These are phyloP conservation scores for Galerucella pusilla DNA, from an alignment of 2,888 invertebrate species.

Conservation along the genomic window DNA sequence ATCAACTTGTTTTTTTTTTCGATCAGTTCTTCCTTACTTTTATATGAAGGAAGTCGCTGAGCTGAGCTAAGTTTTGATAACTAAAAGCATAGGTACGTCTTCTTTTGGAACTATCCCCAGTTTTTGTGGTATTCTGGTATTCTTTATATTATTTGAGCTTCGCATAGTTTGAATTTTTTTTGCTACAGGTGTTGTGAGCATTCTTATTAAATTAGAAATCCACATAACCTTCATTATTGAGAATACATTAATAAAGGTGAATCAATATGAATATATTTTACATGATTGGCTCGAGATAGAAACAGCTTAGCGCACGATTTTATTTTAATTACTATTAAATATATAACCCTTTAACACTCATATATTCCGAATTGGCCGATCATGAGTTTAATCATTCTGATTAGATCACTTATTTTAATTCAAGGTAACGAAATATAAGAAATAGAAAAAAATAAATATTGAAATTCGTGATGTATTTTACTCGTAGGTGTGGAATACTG, in stretches of 20 bases:
- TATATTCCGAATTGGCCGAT: constrained; percentile 36
- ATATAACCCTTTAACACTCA: constrained; percentile 30
- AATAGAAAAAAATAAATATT: constrained; percentile 16
- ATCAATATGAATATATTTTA: constrained; percentile 50
- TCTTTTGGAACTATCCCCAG: too few relatives aligned
- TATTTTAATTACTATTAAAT: constrained; percentile 41
- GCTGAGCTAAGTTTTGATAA: too few relatives aligned
- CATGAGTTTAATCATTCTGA: constrained; percentile 39
- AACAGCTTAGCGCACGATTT: constrained; percentile 45
- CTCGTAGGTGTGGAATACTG: constrained; percentile 18
- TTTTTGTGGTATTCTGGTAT: too few relatives aligned
- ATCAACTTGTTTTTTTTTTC: too few relatives aligned
- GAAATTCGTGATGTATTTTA: constrained; percentile 31
- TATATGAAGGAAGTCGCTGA: too few relatives aligned
- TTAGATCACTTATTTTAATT: constrained; percentile 38
- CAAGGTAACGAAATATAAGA: constrained; percentile 27
- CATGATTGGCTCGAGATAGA: constrained; percentile 44
- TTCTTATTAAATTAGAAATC: constrained; percentile 25
- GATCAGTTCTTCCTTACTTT: too few relatives aligned
- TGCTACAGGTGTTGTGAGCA: background rate
- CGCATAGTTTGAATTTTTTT: too few relatives aligned
- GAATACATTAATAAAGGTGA: constrained; percentile 54
- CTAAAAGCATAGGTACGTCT: too few relatives aligned
- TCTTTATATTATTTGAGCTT: too few relatives aligned
- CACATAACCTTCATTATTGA: constrained; percentile 51